These are phyloP conservation scores for Podocnemis expansa DNA, from an alignment of 2,113 vertebrate genomes.

Conservation along the genomic window DNA sequence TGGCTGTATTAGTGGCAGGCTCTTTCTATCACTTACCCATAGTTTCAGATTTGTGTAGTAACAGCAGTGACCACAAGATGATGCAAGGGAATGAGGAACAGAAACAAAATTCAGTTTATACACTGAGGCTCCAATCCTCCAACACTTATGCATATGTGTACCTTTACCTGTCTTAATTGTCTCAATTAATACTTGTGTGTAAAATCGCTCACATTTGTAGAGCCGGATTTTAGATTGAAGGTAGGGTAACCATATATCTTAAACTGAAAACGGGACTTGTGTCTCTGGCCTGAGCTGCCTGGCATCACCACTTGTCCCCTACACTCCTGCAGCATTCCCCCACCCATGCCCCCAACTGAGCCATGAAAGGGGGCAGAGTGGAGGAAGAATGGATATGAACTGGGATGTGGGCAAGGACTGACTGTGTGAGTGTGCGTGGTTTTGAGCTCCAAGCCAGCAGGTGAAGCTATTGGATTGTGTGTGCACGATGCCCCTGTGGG, in stretches of 20 bases:
- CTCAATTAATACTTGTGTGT: too few relatives aligned
- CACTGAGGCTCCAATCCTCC: too few relatives aligned
- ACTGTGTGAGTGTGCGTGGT: neutral
- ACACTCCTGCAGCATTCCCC: neutral
- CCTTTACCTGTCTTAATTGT: too few relatives aligned
- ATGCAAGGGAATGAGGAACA: too few relatives aligned
- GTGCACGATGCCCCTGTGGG: neutral
- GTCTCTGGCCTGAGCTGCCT: neutral
- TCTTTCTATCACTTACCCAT: too few relatives aligned
- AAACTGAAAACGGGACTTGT: neutral
- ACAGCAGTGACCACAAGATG: too few relatives aligned
- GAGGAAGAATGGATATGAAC: neutral
- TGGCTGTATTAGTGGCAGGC: too few relatives aligned
- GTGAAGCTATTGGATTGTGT: neutral
- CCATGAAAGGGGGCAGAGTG: neutral
- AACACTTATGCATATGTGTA: too few relatives aligned
- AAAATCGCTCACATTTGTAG: too few relatives aligned
- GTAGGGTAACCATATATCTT: neutral
- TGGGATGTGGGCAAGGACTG: neutral
- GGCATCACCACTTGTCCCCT: neutral
- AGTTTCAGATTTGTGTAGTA: too few relatives aligned
- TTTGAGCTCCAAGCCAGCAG: neutral
- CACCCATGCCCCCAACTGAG: neutral
- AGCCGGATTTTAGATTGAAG: neutral
- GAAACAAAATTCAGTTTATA: too few relatives aligned